Evolutionary conservation across 1,140 invertebrate species (phyloP), one percentile per base, ranked within the genome.

Genomic region (Bombus soroeensis): DNA sequence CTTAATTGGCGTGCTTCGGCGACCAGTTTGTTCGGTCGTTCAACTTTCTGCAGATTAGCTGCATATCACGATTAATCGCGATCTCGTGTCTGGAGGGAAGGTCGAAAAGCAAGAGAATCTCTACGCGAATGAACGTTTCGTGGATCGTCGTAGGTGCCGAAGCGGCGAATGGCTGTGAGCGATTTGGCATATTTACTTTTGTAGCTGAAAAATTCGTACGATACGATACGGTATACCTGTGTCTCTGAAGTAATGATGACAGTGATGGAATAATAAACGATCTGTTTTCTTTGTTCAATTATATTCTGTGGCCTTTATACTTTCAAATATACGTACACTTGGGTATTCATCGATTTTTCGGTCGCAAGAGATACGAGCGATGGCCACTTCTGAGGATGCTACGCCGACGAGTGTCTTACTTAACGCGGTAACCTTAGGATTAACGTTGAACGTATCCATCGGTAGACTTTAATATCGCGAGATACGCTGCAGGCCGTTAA

Each of bases 401-500:
- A 3, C 37, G 18, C 18, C 18, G 10, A n/a, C 25, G 59, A 62
- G 59, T n/a, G 28, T 62, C 2, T 12, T 13, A 12, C 59, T 12
- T 0, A 2, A 28, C 10, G 59, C 12, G 28, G 3, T 62, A 0
- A n/a, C n/a, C 59, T 72, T 41, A 43, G 28, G 5, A 28, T 72
- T n/a, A 25, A 5, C 47, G 47, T 53, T 22, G 2, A 32, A n/a
- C 28, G 28, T 15, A 34, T 34, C 47, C 47, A 22, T 53, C 47
- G 0, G 47, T 22, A 53, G 47, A 8, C 47, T 22, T 22, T 1
- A 6, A 22, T 22, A 18, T 53, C 47, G 47, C n/a, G n/a, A 62
- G 47, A 76, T 39, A 32, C 78, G 66, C 32, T 73, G 81, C 74
- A 66, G 53, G 28, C 78, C 72, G 87, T 78, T 10, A 85, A 89